Evolutionary conservation across 53 echinoderm and acorn worm genomes (phyloP).

Genomic region (Temnopleurus reevesii): DNA sequence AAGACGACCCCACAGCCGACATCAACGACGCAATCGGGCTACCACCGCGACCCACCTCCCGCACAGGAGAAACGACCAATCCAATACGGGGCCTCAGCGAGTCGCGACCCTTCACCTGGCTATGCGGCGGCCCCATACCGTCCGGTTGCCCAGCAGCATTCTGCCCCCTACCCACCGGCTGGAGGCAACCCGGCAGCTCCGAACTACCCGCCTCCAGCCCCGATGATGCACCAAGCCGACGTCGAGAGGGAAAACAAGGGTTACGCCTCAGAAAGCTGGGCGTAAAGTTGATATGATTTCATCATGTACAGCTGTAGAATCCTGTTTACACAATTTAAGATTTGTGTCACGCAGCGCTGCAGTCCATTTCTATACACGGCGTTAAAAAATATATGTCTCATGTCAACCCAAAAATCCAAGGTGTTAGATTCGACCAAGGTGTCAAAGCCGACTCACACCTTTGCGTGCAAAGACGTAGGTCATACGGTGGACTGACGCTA

Average conservation of each 20-base stretch:
- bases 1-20: slow-evolving; percentile 1
- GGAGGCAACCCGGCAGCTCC: neutral
- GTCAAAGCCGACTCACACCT: too few species aligned
- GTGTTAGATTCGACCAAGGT: too few species aligned
- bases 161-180: neutral
- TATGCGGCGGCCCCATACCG: neutral
- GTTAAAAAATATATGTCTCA: too few species aligned
- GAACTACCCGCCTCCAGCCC: slow-evolving; percentile 6
- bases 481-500: too few species aligned
- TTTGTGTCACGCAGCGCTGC: too few species aligned
- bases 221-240: neutral
- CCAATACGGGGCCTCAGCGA: neutral
- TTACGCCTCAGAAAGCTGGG: slow-evolving; percentile 52
- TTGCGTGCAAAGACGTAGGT: too few species aligned
- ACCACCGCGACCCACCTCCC: neutral
- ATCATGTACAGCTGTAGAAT: too few species aligned
- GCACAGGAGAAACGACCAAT: neutral
- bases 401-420: too few species aligned
- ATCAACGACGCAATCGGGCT: neutral
- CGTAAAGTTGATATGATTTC: neutral
- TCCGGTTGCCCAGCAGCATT: neutral
- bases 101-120: neutral
- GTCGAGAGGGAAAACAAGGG: slow-evolving; percentile 34
- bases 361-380: too few species aligned
- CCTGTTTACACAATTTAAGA: too few species aligned